Evolutionary conservation across 2,888 invertebrate genomes (phyloP).

Genomic region (Ennomos quercinarius): DNA sequence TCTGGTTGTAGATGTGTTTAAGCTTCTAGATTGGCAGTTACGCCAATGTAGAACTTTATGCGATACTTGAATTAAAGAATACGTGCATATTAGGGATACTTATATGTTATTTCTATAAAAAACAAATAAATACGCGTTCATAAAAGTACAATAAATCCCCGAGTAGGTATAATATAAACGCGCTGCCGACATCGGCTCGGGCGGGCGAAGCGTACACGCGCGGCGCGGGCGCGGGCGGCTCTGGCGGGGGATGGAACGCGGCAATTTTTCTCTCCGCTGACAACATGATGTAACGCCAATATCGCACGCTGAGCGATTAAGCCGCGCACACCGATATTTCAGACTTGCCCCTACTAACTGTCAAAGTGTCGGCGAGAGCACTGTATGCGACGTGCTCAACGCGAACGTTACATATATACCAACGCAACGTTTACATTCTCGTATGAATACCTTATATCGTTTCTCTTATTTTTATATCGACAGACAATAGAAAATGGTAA

Average conservation of each 20-base stretch:
- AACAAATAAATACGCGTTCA: conserved; percentile 74
- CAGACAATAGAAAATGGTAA: conserved; percentile 43
- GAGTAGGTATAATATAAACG: conserved; percentile 73
- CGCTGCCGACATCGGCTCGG: conserved; percentile 71
- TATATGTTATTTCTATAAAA: conserved; percentile 48
- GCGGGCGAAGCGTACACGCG: conserved; percentile 57
- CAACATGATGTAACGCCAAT: conserved; percentile 86
- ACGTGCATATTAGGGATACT: neutral
- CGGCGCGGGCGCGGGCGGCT: conserved; percentile 48
- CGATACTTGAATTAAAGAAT: too few relatives aligned
- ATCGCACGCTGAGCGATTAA: conserved; percentile 85
- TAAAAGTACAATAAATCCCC: conserved; percentile 80
- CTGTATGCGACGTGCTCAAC: conserved; percentile 49
- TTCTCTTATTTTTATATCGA: conserved; percentile 54
- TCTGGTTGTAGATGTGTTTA: too few relatives aligned
- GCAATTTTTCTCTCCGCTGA: conserved; percentile 85
- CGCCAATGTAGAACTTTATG: too few relatives aligned
- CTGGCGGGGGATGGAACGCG: conserved; percentile 64
- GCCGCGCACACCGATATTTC: conserved; percentile 84
- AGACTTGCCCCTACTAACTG: conserved; percentile 84
- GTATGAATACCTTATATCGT: conserved; percentile 42
- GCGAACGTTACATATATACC: conserved; percentile 32
- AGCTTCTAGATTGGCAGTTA: too few relatives aligned
- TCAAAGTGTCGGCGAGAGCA: conserved; percentile 78
- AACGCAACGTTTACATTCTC: conserved; percentile 27